phyloP scores from a whole-genome alignment of 1,140 invertebrate species.

The Camponotus pennsylvanicus region DNA sequence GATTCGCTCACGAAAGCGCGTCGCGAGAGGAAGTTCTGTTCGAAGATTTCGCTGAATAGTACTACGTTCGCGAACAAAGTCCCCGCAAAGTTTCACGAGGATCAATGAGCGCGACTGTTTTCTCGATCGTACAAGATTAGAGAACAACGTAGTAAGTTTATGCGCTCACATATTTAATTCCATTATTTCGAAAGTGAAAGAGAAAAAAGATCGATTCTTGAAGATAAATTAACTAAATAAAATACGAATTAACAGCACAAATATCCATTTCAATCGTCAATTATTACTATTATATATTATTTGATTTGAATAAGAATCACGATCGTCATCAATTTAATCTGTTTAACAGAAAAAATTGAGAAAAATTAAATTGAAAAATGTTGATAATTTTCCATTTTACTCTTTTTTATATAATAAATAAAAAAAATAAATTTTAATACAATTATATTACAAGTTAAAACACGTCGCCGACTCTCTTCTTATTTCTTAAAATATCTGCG shows the following conservation, averaged over 20 bases:
- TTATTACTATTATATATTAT: background rate
- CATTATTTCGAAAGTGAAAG: background rate
- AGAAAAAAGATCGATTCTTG: background rate
- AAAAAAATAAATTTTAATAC: background rate
- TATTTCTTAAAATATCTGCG: background rate
- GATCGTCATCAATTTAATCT: background rate
- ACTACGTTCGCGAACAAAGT: slow-evolving; percentile 64
- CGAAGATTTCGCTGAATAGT: slow-evolving; percentile 62
- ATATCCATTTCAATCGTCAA: too few relatives aligned
- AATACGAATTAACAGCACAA: background rate
- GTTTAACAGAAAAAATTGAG: background rate
- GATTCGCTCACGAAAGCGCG: slow-evolving; percentile 44
- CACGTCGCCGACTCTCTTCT: background rate
- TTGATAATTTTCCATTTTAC: background rate
- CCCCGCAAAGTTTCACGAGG: slow-evolving; percentile 26
- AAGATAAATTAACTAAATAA: background rate
- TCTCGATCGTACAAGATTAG: slow-evolving; percentile 31
- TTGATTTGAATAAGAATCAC: background rate
- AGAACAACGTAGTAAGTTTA: slow-evolving; percentile 27
- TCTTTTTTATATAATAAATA: background rate
- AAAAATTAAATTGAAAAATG: background rate
- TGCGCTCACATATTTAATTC: slow-evolving; percentile 4
- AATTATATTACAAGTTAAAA: background rate
- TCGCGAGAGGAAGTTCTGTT: slow-evolving; percentile 55
- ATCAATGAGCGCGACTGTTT: slow-evolving; percentile 37